phyloP scores from a whole-genome alignment of 2,888 invertebrate species.

The Polyommatus icarus region DNA sequence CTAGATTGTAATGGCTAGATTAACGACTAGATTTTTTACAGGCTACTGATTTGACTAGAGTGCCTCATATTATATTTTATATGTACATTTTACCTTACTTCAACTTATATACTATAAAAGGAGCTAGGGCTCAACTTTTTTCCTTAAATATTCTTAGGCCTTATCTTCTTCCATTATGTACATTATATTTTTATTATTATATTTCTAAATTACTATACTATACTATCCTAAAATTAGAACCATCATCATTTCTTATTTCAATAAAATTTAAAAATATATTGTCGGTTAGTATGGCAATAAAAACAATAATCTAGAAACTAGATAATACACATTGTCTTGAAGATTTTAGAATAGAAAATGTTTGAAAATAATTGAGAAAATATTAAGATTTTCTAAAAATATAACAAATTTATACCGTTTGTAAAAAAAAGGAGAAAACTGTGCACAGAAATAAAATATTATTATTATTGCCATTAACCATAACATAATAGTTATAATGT shows the following conservation, averaged over 20 bases:
- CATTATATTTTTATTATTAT: conserved; percentile 1
- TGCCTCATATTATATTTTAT: conserved; percentile 5
- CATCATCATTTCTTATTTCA: not conserved
- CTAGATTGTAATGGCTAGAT: not conserved
- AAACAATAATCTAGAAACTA: not conserved
- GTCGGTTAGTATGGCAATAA: not conserved
- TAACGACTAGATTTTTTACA: conserved; percentile 34
- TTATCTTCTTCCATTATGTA: not conserved
- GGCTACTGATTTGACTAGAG: conserved; percentile 42
- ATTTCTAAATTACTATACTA: not conserved
- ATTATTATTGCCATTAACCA: not conserved
- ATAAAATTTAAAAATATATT: not conserved
- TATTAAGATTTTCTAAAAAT: not conserved
- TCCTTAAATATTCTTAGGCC: not conserved
- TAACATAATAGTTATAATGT: not conserved
- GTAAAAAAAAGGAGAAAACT: not conserved
- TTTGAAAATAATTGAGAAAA: not conserved
- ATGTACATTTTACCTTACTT: conserved; percentile 9
- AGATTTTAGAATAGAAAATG: not conserved
- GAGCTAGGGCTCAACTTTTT: conserved; percentile 29
- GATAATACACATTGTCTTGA: not conserved
- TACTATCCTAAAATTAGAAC: not conserved
- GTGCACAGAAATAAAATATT: not conserved
- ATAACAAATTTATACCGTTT: no score
- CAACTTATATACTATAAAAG: conserved; percentile 12